These are phyloP conservation scores for Orthonyx spaldingii DNA, from an alignment of 2,113 vertebrate species.

Conservation along the genomic window DNA sequence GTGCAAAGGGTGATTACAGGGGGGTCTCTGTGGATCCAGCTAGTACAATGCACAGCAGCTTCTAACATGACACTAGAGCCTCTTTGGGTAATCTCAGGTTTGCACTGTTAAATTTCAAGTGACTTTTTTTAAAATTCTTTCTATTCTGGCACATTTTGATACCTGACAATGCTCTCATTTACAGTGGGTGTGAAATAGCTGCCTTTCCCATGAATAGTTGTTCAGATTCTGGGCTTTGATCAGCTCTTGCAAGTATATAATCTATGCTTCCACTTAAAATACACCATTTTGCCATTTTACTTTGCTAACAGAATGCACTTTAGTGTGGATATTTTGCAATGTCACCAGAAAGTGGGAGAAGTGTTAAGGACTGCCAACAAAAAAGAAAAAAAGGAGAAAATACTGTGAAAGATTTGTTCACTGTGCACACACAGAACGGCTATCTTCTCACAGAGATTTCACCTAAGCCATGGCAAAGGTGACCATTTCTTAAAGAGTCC, in stretches of 20 bases:
- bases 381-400: neutral
- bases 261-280: slow-evolving; percentile 64
- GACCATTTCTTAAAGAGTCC: neutral
- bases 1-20: neutral
- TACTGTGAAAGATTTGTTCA: neutral
- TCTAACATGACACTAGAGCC: neutral
- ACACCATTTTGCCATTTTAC: slow-evolving; percentile 28
- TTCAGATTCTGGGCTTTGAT: neutral
- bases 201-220: neutral
- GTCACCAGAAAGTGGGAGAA: slow-evolving; percentile 17
- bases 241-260: slow-evolving; percentile 14
- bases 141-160: neutral
- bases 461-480: neutral
- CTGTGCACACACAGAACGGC: neutral
- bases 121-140: neutral
- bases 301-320: slow-evolving; percentile 44
- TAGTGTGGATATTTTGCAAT: slow-evolving; percentile 12
- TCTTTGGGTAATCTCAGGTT: neutral
- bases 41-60: neutral
- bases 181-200: neutral
- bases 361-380: neutral
- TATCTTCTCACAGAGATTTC: neutral
- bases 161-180: neutral
- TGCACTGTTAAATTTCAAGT: neutral
- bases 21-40: neutral